phyloP scores from a whole-genome alignment of 1,140 invertebrate species.

The Camponotus vicinus region DNA sequence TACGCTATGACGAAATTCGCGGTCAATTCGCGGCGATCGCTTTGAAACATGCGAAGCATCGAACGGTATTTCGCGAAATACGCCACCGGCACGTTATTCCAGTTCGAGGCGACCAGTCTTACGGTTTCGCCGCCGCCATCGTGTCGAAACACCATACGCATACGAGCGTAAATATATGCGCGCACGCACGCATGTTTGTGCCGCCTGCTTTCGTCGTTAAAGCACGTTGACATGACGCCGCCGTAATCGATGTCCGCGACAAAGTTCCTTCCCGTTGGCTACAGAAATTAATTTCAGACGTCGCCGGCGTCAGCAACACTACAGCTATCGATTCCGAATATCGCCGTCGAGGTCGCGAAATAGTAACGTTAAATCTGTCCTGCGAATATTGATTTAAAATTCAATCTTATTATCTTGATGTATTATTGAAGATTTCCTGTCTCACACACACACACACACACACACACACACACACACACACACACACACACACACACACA shows the following conservation, averaged over 20 bases:
- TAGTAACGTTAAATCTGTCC: constrained; percentile 28
- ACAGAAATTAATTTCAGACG: constrained; percentile 61
- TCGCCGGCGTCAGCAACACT: constrained; percentile 45
- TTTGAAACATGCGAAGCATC: constrained; percentile 50
- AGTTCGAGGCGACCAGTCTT: constrained; percentile 31
- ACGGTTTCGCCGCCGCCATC: constrained; percentile 49
- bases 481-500: no score
- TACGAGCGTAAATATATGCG: constrained; percentile 45
- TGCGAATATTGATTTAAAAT: neutral
- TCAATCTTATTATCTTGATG: neutral
- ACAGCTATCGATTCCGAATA: constrained; percentile 40
- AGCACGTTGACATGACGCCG: constrained; percentile 57
- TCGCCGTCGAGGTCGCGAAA: neutral
- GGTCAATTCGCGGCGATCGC: constrained; percentile 33
- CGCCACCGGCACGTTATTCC: constrained; percentile 21
- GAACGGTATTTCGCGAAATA: constrained; percentile 42
- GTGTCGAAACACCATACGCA: constrained; percentile 34
- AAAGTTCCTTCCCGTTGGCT: constrained; percentile 51
- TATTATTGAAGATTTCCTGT: neutral
- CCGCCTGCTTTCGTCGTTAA: constrained; percentile 59
- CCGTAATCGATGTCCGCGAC: constrained; percentile 60
- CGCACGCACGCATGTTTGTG: constrained; percentile 16
- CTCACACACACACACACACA: no score
- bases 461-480: no score
- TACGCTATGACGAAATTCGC: constrained; percentile 52